Percentiles rank a stretch among this genome's conserved stretches.
Conservation (phyloP, 2,797 vertebrate genomes). For the Gallirallus australis region DNA sequence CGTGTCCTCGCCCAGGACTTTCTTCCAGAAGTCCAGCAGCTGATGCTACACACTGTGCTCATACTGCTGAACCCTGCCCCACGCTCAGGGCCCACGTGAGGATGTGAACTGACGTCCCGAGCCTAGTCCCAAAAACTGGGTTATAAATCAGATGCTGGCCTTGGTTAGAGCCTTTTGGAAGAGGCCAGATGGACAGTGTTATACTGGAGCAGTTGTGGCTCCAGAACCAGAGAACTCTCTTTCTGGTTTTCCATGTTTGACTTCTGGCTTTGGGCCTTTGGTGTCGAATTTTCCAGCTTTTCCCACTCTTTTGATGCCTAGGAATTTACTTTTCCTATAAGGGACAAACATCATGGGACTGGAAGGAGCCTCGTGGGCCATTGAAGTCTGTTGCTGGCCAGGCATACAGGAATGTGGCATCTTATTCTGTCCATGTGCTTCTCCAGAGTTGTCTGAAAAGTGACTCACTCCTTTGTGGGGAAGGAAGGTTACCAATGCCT, state of each 20-base stretch:
- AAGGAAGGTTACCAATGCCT: not conserved
- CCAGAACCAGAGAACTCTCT: not conserved
- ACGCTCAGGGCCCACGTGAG: rapidly evolving
- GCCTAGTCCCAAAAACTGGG: not conserved
- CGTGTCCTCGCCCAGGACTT: not conserved
- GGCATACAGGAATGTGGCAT: not conserved
- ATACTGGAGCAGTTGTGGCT: not conserved
- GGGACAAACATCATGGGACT: not conserved
- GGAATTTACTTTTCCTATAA: slow-evolving; percentile 36
- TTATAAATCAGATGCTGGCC: not conserved
- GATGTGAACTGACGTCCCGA: not conserved
- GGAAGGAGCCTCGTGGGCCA: not conserved
- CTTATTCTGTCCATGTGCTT: not conserved
- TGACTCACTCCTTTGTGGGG: slow-evolving; percentile 39
- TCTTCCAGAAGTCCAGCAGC: not conserved
- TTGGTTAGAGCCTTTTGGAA: not conserved
- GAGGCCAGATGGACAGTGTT: not conserved
- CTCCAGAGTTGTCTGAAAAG: not conserved
- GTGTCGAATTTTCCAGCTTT: slow-evolving; percentile 4
- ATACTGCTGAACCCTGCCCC: not conserved
- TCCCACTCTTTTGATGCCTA: not conserved
- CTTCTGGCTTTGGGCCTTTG: not conserved
- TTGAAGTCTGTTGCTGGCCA: not conserved
- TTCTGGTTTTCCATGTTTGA: not conserved
- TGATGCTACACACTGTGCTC: not conserved